Conservation (phyloP, 2,113 vertebrate species). For the Cyanistes caeruleus region DNA sequence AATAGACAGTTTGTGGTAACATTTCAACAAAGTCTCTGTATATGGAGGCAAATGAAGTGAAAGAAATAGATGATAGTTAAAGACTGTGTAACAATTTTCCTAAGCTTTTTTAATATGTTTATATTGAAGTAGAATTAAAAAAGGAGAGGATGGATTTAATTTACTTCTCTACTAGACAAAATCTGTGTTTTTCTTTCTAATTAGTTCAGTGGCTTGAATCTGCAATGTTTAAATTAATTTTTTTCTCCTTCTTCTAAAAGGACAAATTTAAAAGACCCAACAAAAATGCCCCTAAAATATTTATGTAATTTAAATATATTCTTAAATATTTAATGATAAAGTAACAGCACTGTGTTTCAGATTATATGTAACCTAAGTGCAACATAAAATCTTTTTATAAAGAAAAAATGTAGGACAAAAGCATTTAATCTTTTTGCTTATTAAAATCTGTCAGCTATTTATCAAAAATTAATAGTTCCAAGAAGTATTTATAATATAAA, state of each 20-base stretch:
- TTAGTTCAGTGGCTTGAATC: background rate
- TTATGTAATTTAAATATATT: background rate
- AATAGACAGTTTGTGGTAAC: background rate
- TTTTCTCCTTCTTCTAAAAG: background rate
- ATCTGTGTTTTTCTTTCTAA: background rate
- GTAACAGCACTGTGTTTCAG: background rate
- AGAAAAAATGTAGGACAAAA: background rate
- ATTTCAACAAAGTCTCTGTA: background rate
- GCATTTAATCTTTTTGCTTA: accelerated
- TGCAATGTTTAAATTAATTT: background rate
- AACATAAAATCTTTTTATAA: background rate
- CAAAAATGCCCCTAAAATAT: background rate
- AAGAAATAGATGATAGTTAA: background rate
- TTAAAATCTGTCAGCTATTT: background rate
- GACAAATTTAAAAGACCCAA: background rate
- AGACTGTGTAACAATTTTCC: background rate
- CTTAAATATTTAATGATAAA: background rate
- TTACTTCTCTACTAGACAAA: background rate
- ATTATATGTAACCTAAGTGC: background rate
- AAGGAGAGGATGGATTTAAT: accelerated
- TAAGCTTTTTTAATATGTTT: background rate
- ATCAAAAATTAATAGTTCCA: background rate
- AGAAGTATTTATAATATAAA: background rate
- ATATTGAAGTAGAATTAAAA: background rate
- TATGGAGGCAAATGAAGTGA: background rate